phyloP scores from a whole-genome alignment of 2,888 invertebrate genomes.

The Conus canariensis region DNA sequence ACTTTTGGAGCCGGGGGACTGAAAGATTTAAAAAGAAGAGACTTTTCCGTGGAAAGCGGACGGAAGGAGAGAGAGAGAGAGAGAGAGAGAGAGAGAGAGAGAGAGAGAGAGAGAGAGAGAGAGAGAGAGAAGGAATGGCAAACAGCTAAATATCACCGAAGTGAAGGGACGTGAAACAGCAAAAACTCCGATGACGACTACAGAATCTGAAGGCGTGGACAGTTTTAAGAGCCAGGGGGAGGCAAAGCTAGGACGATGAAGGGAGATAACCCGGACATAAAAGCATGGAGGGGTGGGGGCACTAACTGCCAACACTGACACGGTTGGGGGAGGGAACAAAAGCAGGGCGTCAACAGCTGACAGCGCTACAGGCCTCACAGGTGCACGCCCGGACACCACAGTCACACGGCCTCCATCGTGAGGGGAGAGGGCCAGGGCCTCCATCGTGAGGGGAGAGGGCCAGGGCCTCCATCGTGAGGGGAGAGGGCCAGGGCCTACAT shows the following conservation, averaged over 20 bases:
- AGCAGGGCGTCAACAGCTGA: not conserved
- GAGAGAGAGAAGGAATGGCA: not conserved
- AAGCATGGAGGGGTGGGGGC: not conserved
- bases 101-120: not conserved
- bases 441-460: too few species aligned
- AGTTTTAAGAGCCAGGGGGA: not conserved
- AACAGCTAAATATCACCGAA: too few species aligned
- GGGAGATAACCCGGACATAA: not conserved
- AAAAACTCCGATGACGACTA: too few species aligned
- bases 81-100: not conserved
- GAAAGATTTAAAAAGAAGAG: too few species aligned
- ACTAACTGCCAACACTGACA: not conserved
- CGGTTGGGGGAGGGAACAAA: not conserved
- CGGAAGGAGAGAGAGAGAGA: not conserved
- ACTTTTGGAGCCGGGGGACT: too few species aligned
- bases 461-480: too few species aligned
- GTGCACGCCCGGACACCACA: not conserved
- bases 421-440: too few species aligned
- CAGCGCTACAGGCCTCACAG: slow-evolving; percentile 8
- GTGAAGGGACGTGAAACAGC: too few species aligned
- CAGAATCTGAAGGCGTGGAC: not conserved
- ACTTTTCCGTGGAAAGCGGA: not conserved
- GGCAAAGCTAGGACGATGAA: not conserved
- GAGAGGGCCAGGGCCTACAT: too few species aligned
- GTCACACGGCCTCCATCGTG: too few species aligned